Evolutionary conservation across 2,797 vertebrate genomes (phyloP), one percentile per base, ranked within the genome.

Genomic region (Cygnus olor): DNA sequence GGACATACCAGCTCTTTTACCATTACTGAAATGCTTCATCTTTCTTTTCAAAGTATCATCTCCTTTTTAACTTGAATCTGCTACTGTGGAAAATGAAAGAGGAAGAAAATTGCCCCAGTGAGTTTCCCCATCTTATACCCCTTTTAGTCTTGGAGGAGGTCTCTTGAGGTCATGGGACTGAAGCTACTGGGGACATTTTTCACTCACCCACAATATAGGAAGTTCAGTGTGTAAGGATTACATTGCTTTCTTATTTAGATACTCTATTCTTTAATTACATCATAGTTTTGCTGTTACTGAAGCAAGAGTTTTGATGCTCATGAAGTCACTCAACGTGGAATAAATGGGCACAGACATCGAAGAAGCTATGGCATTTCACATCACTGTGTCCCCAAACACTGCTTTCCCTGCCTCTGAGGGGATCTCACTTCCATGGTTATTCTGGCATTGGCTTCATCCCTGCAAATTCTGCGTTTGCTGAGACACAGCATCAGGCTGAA

Each of bases 121-220:
- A 86, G 82, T 92, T 94, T 86, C 78, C 45, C 68, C 57, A 66
- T 86, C 89, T 83, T 68, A 66, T 66, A 53, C 51, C 40, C 57
- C 68, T 60, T 8, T 30, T 65, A 45, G 57, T 34, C 66, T 89
- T 70, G 51, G 78, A 90, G 44, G 80, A 86, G 53, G 6, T 40
- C 82, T 86, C 40, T 83, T 57, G 68, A 89, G 82, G 86, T 89
- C 93, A 76, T 4, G 8, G 36, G 72, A 89, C 14, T 80, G 45
- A 78, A 85, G 89, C 54, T 85, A 58, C 22, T 3, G 1, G 22
- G 49, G 68, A 70, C 15, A 40, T 79, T 89, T 86, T 86, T 53
- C 63, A 76, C 47, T 47, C 32, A 79, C 78, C 73, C 57, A 30
- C 58, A 25, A 80, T 58, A 25, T 12, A 73, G 27, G 8, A 79